Evolutionary conservation across 2,797 vertebrate species (phyloP).

Genomic region (Platalea minor): DNA sequence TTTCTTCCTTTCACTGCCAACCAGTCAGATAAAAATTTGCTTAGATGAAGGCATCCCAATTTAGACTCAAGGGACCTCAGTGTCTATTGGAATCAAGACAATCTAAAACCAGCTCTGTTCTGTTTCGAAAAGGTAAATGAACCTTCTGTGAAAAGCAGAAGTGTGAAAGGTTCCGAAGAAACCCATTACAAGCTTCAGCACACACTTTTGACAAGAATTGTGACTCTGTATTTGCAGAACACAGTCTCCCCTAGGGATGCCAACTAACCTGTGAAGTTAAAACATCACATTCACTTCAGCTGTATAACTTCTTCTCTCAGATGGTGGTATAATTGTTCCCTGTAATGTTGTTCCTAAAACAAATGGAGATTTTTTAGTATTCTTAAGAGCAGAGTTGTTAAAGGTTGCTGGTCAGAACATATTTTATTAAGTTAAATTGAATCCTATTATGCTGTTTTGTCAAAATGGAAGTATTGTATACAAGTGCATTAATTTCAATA

Average conservation of each 20-base stretch:
- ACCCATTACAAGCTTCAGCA: conserved; percentile 78
- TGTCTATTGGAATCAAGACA: conserved; percentile 69
- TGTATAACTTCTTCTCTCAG: background rate
- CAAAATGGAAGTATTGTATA: background rate
- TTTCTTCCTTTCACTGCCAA: conserved; percentile 56
- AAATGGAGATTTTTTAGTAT: background rate
- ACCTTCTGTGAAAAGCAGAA: conserved; percentile 75
- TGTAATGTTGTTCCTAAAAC: background rate
- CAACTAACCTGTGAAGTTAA: conserved; percentile 50
- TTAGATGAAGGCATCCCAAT: conserved; percentile 56
- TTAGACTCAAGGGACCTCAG: conserved; percentile 51
- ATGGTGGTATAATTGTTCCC: background rate
- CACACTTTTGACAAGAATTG: conserved; percentile 71
- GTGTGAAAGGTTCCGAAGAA: conserved; percentile 78
- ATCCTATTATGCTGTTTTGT: background rate
- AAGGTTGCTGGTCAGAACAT: background rate
- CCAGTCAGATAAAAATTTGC: conserved; percentile 64
- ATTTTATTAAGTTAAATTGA: background rate
- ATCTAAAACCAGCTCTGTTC: conserved; percentile 76
- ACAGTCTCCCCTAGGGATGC: conserved; percentile 42
- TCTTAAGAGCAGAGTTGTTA: background rate
- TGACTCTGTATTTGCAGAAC: conserved; percentile 71
- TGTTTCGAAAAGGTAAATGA: conserved; percentile 76
- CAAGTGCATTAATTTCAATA: background rate
- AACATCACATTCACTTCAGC: conserved; percentile 20